phyloP scores from a whole-genome alignment of 2,113 vertebrate genomes.

The Xiphias gladius region DNA sequence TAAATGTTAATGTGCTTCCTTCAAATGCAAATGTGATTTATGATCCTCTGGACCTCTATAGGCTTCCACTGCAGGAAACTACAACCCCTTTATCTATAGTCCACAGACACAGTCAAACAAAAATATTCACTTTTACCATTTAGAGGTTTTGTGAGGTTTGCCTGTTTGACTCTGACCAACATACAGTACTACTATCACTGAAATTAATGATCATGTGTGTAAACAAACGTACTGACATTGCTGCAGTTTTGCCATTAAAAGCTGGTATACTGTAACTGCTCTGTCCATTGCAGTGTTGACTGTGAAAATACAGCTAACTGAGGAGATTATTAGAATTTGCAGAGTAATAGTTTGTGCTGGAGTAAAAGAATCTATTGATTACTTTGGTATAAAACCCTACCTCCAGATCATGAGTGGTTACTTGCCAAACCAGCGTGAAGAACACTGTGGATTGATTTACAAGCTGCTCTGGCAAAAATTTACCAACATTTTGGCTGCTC shows the following conservation, averaged over 20 bases:
- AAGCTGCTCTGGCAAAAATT: constrained; percentile 40
- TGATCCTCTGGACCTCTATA: neutral
- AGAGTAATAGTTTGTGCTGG: constrained; percentile 34
- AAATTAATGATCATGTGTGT: constrained; percentile 2
- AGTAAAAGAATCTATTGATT: constrained; percentile 51
- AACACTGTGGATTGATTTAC: constrained; percentile 61
- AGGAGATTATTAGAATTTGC: constrained; percentile 53
- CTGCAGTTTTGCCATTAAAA: constrained; percentile 35
- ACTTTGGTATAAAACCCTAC: constrained; percentile 36
- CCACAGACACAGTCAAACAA: neutral
- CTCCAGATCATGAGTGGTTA: constrained; percentile 29
- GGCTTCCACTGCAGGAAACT: constrained; percentile 13
- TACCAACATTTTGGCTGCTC: constrained; percentile 20
- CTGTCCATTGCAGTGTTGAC: constrained; percentile 49
- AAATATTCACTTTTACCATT: neutral
- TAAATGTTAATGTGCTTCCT: constrained; percentile 26
- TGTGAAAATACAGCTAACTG: constrained; percentile 56
- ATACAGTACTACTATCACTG: neutral
- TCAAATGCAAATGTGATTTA: constrained; percentile 21
- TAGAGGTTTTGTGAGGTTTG: neutral
- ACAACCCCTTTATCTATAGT: neutral
- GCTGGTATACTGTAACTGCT: constrained; percentile 27
- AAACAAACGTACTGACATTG: constrained; percentile 4
- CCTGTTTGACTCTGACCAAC: neutral
- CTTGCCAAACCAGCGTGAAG: constrained; percentile 54